phyloP scores from a whole-genome alignment of 1,140 invertebrate genomes.

The Chionoecetes opilio region DNA sequence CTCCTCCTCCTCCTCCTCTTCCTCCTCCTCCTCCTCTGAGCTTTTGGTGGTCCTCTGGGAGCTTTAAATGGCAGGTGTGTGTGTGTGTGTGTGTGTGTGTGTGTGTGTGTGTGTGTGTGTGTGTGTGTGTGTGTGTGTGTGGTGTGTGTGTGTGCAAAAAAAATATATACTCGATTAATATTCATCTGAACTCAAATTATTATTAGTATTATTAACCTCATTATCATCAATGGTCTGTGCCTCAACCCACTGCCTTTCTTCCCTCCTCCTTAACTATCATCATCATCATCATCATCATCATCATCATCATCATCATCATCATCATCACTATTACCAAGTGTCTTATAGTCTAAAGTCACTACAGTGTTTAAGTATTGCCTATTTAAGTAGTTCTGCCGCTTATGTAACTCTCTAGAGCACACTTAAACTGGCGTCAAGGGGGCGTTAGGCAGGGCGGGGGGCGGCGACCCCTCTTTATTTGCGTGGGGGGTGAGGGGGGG shows the following conservation, averaged over 20 bases:
- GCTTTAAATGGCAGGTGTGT: no score
- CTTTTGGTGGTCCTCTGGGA: no score
- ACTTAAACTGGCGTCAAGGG: slow-evolving; percentile 40
- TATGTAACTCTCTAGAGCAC: slow-evolving; percentile 67
- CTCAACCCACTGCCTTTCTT: not conserved
- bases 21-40: not conserved
- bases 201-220: not conserved
- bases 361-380: slow-evolving; percentile 53
- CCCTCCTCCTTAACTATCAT: not conserved
- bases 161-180: no score
- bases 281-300: slow-evolving; percentile 24
- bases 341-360: slow-evolving; percentile 46
- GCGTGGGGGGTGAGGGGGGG: not conserved
- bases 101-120: slow-evolving; percentile 19
- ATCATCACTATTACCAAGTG: slow-evolving; percentile 40
- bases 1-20: slow-evolving; percentile 32
- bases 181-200: no score
- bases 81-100: slow-evolving; percentile 41
- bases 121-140: slow-evolving; percentile 45
- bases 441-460: not conserved
- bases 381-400: slow-evolving; percentile 65
- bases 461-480: not conserved
- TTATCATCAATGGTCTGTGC: not conserved
- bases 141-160: slow-evolving; percentile 32
- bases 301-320: slow-evolving; percentile 45